These are phyloP conservation scores for Tragulus kanchil DNA, from an alignment of 2,113 vertebrate species.

Conservation along the genomic window DNA sequence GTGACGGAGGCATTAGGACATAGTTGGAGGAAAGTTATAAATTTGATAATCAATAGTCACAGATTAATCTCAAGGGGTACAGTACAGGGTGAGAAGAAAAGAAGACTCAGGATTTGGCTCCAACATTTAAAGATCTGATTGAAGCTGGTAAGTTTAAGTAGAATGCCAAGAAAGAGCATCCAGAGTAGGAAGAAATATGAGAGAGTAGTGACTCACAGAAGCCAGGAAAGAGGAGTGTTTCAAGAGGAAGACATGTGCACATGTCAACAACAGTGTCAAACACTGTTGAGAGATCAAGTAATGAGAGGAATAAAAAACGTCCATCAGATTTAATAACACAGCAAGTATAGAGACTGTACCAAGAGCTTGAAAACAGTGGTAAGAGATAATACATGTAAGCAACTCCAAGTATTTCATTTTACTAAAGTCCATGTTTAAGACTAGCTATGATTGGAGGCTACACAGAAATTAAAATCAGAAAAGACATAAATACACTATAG, in stretches of 20 bases:
- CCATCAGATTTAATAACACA: background rate
- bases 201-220: background rate
- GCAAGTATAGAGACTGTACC: background rate
- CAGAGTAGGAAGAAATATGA: background rate
- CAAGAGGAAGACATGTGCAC: background rate
- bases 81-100: background rate
- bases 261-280: background rate
- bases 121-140: background rate
- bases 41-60: background rate
- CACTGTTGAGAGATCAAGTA: background rate
- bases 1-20: background rate
- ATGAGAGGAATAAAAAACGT: background rate
- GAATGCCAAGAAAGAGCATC: background rate
- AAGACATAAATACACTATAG: background rate
- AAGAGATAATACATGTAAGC: background rate
- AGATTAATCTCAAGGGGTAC: background rate
- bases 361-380: background rate
- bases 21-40: background rate
- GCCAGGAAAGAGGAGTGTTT: background rate
- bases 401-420: background rate
- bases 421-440: background rate
- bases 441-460: background rate
- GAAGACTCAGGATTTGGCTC: background rate
- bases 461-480: background rate
- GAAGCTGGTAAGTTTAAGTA: fast-evolving